Base-by-base conservation (phyloP, 2,113 vertebrate genomes). In the Gadus macrocephalus region DNA sequence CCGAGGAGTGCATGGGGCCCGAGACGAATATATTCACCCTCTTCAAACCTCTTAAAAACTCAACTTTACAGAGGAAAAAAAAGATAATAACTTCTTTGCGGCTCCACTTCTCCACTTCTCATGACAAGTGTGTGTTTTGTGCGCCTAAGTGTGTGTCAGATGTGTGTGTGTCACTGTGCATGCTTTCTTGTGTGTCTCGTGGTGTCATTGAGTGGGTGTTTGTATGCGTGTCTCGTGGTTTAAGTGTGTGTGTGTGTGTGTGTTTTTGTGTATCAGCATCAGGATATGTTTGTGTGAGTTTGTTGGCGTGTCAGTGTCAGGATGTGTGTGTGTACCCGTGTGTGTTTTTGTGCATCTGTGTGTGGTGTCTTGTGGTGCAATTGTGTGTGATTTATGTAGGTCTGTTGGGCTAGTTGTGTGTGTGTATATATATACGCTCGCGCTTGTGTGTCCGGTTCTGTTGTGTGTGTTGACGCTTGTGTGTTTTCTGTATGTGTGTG, bases 1-100 rank as follows among this genome's bases (percentile, higher is more conserved):
- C 60, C 17, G 28, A 58, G 11, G 22, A 12, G 17, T 16, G n/a
- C n/a, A n/a, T n/a, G 27, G 49, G 75, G 77, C 79, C 79, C 78
- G 79, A 73, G 76, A 82, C 75, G 62, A 83, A 77, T 74, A 74
- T 80, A 28, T 70, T 73, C 60, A 80, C 66, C 73, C 28, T 71
- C 22, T 73, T 68, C 66, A 78, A 78, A 81, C 61, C 61, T 60
- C 71, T 55, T 81, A 64, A 78, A 77, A 67, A 59, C 53, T 62
- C 63, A 70, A 15, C n/a, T 2, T 14, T 16, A 62, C 68, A 19
- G 11, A 62, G 1, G 15, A 62, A 69, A n/a, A 49, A 31, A 68
- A 62, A 62, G 60, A 59, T 35, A 14, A 14, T 5, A 58, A 58
- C 55, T 58, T 14, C 55, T 78, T 56, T 64, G 67, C 67, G 70